Percentiles rank a stretch among this genome's conserved stretches.
Conservation (phyloP, 1,140 invertebrate species). For the Eupristina koningsbergeri region DNA sequence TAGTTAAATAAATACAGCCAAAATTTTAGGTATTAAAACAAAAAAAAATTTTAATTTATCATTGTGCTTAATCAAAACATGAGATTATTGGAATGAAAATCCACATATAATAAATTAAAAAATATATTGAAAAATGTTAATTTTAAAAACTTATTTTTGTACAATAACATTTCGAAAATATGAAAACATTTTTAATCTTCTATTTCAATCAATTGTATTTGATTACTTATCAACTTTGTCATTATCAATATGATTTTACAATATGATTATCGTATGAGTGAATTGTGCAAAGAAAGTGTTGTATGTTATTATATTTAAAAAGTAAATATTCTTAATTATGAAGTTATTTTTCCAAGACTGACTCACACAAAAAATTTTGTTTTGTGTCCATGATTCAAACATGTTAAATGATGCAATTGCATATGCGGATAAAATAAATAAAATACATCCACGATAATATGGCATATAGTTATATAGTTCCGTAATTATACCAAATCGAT, state of each 20-base stretch:
- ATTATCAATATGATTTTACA: conserved; percentile 21
- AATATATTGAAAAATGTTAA: too few species aligned
- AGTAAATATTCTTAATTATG: conserved; percentile 42
- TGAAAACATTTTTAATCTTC: too few species aligned
- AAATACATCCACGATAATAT: conserved; percentile 13
- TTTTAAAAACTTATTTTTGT: too few species aligned
- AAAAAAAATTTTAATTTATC: too few species aligned
- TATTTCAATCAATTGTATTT: neutral
- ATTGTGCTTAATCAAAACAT: too few species aligned
- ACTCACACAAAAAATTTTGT: conserved; percentile 28
- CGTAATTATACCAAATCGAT: neutral
- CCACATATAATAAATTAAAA: too few species aligned
- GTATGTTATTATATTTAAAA: conserved; percentile 38
- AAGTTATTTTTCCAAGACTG: conserved; percentile 42
- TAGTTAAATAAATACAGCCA: too few species aligned
- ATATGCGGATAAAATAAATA: neutral
- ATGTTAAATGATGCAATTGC: conserved; percentile 11
- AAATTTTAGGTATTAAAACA: too few species aligned
- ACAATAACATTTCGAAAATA: too few species aligned
- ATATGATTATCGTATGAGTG: conserved; percentile 18
- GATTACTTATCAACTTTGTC: neutral
- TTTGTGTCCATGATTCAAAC: neutral
- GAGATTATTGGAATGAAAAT: too few species aligned
- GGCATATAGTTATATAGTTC: neutral
- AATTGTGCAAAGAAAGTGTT: neutral